Conservation (phyloP, 2,888 invertebrate genomes). For the Rotaria sp. region DNA sequence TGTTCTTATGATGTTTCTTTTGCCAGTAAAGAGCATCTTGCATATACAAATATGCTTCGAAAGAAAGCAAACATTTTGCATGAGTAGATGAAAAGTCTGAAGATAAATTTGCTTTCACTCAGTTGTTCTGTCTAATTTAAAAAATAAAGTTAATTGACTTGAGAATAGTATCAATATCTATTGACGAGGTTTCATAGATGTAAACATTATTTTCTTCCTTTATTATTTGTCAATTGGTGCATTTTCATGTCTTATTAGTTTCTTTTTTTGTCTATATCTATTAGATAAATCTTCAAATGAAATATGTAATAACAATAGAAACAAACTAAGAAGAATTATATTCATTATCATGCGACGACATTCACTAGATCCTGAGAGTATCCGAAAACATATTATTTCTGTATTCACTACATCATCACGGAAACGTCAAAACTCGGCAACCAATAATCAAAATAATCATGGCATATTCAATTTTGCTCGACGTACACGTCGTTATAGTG, state of each 20-base stretch:
- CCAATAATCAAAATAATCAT: not conserved
- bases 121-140: not conserved
- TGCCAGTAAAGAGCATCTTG: not conserved
- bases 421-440: not conserved
- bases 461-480: not conserved
- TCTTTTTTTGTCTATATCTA: not conserved
- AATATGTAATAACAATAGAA: too few species aligned
- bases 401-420: not conserved
- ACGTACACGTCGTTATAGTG: slow-evolving; percentile 9
- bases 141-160: not conserved
- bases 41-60: not conserved
- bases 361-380: slow-evolving; percentile 4
- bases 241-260: not conserved
- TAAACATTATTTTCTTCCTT: not conserved
- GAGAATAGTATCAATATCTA: not conserved
- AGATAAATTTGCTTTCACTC: not conserved
- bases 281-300: not conserved
- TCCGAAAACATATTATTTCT: slow-evolving; percentile 23
- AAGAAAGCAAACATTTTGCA: not conserved
- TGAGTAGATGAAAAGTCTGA: not conserved
- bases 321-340: not conserved
- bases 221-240: not conserved
- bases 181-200: not conserved
- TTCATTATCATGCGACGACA: slow-evolving; percentile 4
- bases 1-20: not conserved